Conservation (phyloP, 2,797 vertebrate genomes). For the Leptatherina wallacei region DNA sequence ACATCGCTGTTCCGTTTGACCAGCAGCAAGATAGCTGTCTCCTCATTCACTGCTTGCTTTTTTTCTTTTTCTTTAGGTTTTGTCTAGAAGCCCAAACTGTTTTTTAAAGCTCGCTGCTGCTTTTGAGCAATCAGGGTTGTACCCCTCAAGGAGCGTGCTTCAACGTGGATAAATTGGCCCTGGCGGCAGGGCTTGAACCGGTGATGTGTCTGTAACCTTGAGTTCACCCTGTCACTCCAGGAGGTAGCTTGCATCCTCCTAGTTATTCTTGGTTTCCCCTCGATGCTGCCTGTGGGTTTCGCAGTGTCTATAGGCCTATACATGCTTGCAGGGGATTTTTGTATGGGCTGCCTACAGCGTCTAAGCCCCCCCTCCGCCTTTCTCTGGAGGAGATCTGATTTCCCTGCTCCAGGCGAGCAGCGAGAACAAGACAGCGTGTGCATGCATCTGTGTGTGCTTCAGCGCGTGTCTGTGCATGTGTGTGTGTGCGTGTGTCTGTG, state of each 20-base stretch:
- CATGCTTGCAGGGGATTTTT: constrained; percentile 67
- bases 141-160: constrained; percentile 35
- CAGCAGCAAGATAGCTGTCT: constrained; percentile 20
- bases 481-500: constrained; percentile 10
- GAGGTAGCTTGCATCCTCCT: constrained; percentile 62
- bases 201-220: constrained; percentile 69
- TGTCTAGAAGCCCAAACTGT: constrained; percentile 30
- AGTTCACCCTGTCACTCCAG: constrained; percentile 71
- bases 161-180: constrained; percentile 48
- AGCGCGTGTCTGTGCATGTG: constrained; percentile 22
- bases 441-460: constrained; percentile 36
- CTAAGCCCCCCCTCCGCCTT: constrained; percentile 42
- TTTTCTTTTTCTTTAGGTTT: constrained; percentile 24
- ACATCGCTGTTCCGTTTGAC: constrained; percentile 19
- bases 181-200: constrained; percentile 57
- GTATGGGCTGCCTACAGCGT: constrained; percentile 64
- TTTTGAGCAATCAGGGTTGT: constrained; percentile 55
- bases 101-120: constrained; percentile 36
- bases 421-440: constrained; percentile 72
- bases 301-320: constrained; percentile 62
- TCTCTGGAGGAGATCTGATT: constrained; percentile 80
- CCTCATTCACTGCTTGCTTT: constrained; percentile 23
- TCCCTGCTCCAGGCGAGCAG: constrained; percentile 78
- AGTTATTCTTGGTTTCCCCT: constrained; percentile 71
- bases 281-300: constrained; percentile 60